Percentiles rank a stretch among this genome's conserved stretches.
These are phyloP conservation scores for Metallyticus violacea DNA, from an alignment of 2,888 invertebrate species.

Conservation along the genomic window DNA sequence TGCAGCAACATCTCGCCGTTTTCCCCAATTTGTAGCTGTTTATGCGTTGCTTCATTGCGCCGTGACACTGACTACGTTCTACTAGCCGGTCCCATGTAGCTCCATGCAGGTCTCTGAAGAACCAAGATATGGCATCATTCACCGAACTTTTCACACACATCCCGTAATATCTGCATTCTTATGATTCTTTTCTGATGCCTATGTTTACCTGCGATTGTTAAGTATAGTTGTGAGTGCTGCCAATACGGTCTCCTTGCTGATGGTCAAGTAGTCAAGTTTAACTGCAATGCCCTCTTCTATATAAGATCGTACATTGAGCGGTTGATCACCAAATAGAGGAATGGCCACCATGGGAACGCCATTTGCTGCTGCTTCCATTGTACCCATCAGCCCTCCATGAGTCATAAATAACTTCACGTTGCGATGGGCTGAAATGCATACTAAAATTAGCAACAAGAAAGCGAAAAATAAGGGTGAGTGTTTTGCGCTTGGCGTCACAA, in stretches of 20 bases:
- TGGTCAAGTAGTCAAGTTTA: conserved; percentile 50
- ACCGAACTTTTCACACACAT: no score
- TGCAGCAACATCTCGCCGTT: no score
- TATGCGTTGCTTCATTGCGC: no score
- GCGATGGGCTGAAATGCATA: conserved; percentile 55
- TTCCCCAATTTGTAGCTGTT: no score
- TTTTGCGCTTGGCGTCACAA: no score
- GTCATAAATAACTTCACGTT: conserved; percentile 67
- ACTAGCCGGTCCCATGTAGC: no score
- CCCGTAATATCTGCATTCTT: no score
- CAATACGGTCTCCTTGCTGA: conserved; percentile 52
- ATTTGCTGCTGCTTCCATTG: conserved; percentile 63
- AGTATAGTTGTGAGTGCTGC: conserved; percentile 44
- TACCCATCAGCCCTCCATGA: conserved; percentile 70
- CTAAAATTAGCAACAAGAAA: neutral
- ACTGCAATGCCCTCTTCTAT: conserved; percentile 55
- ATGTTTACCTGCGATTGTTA: conserved; percentile 34
- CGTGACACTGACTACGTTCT: no score
- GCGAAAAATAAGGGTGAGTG: no score
- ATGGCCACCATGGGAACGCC: conserved; percentile 64
- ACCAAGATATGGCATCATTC: no score
- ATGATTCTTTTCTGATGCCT: neutral
- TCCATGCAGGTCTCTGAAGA: no score
- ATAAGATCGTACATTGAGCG: conserved; percentile 55
- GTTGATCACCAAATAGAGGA: conserved; percentile 69